These are phyloP conservation scores for Drosophila melanica DNA, from an alignment of 1,140 invertebrate genomes.

Conservation along the genomic window DNA sequence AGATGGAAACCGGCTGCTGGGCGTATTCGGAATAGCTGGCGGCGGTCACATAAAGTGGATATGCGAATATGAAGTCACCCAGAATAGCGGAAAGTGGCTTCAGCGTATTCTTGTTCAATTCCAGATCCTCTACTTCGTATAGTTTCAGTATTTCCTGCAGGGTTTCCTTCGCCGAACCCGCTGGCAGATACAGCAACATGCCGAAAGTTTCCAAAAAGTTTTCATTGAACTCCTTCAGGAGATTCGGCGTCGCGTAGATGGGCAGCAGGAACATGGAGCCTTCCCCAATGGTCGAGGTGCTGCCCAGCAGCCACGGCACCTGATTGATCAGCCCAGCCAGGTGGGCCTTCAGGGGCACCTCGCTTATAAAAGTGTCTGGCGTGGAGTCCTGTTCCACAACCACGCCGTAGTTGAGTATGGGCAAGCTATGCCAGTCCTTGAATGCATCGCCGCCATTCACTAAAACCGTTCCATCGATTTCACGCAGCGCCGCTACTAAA, in stretches of 20 bases:
- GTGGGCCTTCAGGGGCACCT: conserved; percentile 69
- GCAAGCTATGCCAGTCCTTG: conserved; percentile 74
- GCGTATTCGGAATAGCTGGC: conserved; percentile 55
- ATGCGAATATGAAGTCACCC: conserved; percentile 60
- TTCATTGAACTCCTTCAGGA: conserved; percentile 41
- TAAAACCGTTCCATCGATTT: conserved; percentile 60
- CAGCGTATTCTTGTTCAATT: conserved; percentile 51
- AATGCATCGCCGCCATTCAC: conserved; percentile 60
- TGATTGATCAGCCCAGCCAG: conserved; percentile 61
- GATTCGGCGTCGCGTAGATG: conserved; percentile 1
- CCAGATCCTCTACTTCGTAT: conserved; percentile 18
- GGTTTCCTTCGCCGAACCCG: neutral
- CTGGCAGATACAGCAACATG: conserved; percentile 30
- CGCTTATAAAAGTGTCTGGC: conserved; percentile 77
- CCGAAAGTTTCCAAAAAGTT: conserved; percentile 42
- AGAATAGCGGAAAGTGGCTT: conserved; percentile 23
- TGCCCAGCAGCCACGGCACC: conserved; percentile 84
- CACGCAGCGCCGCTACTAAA: conserved; percentile 76
- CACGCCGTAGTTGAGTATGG: conserved; percentile 69
- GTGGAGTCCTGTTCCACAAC: conserved; percentile 69
- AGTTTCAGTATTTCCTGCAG: conserved; percentile 34
- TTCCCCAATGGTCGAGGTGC: conserved; percentile 69
- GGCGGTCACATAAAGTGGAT: conserved; percentile 46
- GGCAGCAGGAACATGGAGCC: conserved; percentile 44
- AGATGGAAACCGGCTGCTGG: conserved; percentile 47